Evolutionary conservation across 2,113 vertebrate genomes (phyloP), one percentile per base, ranked within the genome.

Genomic region (Prionailurus bengalensis): DNA sequence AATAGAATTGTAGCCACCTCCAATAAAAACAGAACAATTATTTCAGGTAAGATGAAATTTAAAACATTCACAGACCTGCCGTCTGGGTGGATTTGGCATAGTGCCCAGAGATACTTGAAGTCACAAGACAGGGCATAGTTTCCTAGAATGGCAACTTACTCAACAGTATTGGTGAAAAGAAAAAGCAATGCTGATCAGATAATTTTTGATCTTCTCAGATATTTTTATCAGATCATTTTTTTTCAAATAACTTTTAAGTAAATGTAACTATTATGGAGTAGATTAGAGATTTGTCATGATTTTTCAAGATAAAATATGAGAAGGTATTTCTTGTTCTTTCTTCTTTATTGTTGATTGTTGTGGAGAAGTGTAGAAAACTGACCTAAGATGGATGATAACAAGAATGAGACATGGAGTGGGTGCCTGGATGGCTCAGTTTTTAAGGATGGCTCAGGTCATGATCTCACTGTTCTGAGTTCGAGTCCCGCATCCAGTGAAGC

Each of bases 1-100:
- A 81, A 39, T 94, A 31, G 17, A 73, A 71, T 73, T 93, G 29
- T 86, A 66, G 58, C 63, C 13, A 79, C 19, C 39, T 74, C 13
- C 29, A 83, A 2, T 91, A 93, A 95, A 96, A 84, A 78, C 0
- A 68, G 33, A 92, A 63, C 4, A 53, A 45, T 92, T 85, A 68
- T 95, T 91, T 91, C 53, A 79, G 3, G 91, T 68, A 79, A 95
- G 68, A n/a, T 89, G 39, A 36, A 95, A 92, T 95, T 84, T 9
- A 10, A 89, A 94, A 36, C 27, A 55, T 91, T 82, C 85, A 48
- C 15, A 88, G 66, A 19, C 16, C 31, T 87, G 78, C 81, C 14
- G 45, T 63, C 42, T 84, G 29, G 65, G 48, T 92, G 8, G 4
- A 36, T 3, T 91, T 91, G 70, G 31, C 12, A 15, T 88, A 33